Conservation (phyloP, 2,888 invertebrate genomes). For the Lobophora halterata region DNA sequence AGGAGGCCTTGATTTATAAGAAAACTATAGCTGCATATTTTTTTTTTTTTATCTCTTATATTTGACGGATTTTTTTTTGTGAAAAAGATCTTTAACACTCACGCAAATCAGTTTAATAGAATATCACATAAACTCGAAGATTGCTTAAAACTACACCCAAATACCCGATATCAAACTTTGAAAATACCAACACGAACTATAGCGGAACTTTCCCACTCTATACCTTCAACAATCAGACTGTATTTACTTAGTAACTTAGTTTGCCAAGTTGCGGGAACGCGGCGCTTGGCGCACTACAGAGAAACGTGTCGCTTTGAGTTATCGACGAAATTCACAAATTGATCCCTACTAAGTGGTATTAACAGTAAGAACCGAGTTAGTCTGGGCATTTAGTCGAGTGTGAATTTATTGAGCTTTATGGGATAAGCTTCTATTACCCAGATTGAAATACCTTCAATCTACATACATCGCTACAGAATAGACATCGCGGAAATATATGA, state of each 20-base stretch:
- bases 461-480: too few species aligned
- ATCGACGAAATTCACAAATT: conserved; percentile 40
- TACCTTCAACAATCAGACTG: conserved; percentile 36
- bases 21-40: too few species aligned
- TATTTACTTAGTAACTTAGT: conserved; percentile 46
- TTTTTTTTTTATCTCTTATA: too few species aligned
- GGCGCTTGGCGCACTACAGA: conserved; percentile 34
- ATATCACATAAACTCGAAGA: too few species aligned
- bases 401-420: conserved; percentile 3
- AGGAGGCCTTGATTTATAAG: too few species aligned
- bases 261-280: conserved; percentile 37
- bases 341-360: conserved; percentile 7
- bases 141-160: background rate
- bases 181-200: conserved; percentile 12
- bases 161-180: conserved; percentile 2
- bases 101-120: too few species aligned
- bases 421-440: background rate
- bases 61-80: too few species aligned
- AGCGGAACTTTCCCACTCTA: conserved; percentile 11
- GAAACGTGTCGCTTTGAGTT: conserved; percentile 39
- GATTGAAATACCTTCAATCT: too few species aligned
- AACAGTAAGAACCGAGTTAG: conserved; percentile 9
- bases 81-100: too few species aligned
- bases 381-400: conserved; percentile 5
- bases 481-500: too few species aligned